phyloP scores from a whole-genome alignment of 2,113 vertebrate species.

The Alexandromys fortis region DNA sequence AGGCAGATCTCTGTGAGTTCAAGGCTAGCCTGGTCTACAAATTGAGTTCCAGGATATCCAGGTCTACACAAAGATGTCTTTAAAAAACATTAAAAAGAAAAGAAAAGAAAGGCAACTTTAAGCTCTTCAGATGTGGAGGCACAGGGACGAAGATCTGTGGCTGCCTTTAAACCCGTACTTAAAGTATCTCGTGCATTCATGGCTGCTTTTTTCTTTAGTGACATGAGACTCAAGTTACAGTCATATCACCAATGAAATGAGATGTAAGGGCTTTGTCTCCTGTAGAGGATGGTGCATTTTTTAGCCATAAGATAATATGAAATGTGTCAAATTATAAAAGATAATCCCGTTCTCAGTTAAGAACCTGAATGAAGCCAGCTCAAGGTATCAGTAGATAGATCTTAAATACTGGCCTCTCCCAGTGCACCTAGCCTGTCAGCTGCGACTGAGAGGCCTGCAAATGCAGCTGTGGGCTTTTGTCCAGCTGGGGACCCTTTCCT shows the following conservation, averaged over 20 bases:
- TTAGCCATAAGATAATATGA: constrained; percentile 34
- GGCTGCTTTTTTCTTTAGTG: constrained; percentile 26
- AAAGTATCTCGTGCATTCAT: neutral
- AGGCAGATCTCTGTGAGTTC: neutral
- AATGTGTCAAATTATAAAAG: constrained; percentile 30
- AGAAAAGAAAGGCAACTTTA: neutral
- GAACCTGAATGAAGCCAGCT: constrained; percentile 14
- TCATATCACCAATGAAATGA: constrained; percentile 16
- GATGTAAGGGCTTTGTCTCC: constrained; percentile 2
- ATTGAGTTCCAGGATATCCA: neutral
- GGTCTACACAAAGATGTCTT: neutral
- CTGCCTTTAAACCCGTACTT: neutral
- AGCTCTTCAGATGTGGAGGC: constrained; percentile 8
- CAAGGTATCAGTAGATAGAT: neutral
- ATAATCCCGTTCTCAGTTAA: constrained; percentile 26
- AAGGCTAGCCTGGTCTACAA: neutral
- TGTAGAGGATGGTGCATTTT: neutral
- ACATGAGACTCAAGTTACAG: neutral
- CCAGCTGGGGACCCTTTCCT: neutral
- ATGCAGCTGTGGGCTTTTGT: neutral
- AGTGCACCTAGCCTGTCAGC: neutral
- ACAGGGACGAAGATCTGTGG: neutral
- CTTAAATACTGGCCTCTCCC: neutral
- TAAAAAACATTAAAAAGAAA: neutral
- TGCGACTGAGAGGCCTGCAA: neutral